Evolutionary conservation across 2,113 vertebrate species (phyloP).

Genomic region (Calcarius ornatus): DNA sequence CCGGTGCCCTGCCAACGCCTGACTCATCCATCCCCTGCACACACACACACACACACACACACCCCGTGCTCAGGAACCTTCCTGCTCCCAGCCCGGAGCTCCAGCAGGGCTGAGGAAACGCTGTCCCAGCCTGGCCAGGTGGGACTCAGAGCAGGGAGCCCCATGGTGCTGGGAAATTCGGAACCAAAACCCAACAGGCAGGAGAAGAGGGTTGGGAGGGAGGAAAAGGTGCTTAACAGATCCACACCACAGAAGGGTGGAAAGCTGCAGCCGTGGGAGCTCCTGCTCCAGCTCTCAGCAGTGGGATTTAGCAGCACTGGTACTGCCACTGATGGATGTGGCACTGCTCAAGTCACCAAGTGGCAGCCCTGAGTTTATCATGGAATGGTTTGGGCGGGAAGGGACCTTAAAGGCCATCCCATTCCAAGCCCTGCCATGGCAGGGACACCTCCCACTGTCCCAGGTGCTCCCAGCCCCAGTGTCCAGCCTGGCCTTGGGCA

Average conservation of each 20-base stretch:
- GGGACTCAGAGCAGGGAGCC: neutral
- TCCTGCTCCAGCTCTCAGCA: accelerated
- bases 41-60: neutral
- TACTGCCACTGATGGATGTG: neutral
- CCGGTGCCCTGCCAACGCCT: conserved; percentile 24
- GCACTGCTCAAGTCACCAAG: neutral
- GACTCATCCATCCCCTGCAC: conserved; percentile 17
- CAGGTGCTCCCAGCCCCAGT: neutral
- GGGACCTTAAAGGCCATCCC: neutral
- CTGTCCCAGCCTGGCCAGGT: neutral
- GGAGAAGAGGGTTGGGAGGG: neutral
- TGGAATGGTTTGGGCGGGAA: no score
- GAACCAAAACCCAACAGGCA: neutral
- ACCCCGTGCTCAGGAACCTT: neutral
- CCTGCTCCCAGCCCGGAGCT: neutral
- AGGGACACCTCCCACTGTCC: neutral
- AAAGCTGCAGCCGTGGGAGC: neutral
- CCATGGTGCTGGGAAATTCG: neutral
- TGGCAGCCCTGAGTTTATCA: neutral
- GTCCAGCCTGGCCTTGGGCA: neutral
- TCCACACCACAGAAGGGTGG: neutral
- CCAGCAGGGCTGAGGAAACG: neutral
- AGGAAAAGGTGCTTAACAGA: neutral
- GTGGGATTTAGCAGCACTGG: neutral
- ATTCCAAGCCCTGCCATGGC: neutral